These are phyloP conservation scores for Ispidina lecontei DNA, from an alignment of 2,797 vertebrate genomes.

Conservation along the genomic window DNA sequence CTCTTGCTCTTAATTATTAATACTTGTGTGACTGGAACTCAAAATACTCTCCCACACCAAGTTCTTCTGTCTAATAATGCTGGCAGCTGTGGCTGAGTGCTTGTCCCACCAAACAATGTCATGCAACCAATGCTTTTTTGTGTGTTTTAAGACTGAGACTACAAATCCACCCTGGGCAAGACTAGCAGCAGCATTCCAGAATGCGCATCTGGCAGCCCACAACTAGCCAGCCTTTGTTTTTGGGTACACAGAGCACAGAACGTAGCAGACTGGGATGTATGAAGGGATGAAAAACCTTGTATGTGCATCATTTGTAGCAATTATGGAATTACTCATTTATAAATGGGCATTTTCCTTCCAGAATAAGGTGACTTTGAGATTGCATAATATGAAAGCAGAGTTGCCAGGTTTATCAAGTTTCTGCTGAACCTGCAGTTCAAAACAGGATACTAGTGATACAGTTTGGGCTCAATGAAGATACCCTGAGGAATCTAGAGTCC, in stretches of 20 bases:
- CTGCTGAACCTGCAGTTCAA: not conserved
- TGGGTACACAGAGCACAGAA: not conserved
- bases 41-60: not conserved
- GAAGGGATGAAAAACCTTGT: not conserved
- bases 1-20: not conserved
- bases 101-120: accelerated
- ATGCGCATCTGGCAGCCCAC: accelerated
- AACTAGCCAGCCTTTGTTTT: not conserved
- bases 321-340: not conserved
- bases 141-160: not conserved
- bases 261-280: accelerated
- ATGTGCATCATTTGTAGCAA: not conserved
- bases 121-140: not conserved
- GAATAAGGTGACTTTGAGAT: not conserved
- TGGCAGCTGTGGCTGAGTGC: not conserved
- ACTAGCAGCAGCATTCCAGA: not conserved
- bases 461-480: not conserved
- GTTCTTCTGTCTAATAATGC: not conserved
- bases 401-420: not conserved
- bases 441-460: not conserved
- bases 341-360: not conserved
- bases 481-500: accelerated
- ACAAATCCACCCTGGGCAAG: not conserved
- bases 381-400: not conserved
- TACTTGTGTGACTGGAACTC: not conserved